phyloP scores from a whole-genome alignment of 2,888 invertebrate genomes.

The Resseliella maxima region DNA sequence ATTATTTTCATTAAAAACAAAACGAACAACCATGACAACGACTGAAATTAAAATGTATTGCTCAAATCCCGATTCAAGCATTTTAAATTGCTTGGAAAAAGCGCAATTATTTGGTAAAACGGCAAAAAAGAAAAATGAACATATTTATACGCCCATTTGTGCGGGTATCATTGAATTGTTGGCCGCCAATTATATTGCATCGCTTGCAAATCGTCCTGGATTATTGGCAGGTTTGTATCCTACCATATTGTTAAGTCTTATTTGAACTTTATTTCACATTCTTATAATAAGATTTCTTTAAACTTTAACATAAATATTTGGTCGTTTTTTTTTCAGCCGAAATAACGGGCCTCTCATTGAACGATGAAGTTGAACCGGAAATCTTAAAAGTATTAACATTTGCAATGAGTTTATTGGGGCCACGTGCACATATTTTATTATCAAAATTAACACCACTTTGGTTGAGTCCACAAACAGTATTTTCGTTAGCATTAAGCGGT shows the following conservation, averaged over 20 bases:
- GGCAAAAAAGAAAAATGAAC: conserved; percentile 67
- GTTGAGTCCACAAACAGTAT: conserved; percentile 69
- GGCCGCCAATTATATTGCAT: conserved; percentile 71
- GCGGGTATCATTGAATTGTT: conserved; percentile 69
- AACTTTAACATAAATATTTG: too few relatives aligned
- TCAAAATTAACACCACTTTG: conserved; percentile 69
- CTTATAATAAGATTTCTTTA: too few relatives aligned
- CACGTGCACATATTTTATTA: conserved; percentile 69
- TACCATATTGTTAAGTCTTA: too few relatives aligned
- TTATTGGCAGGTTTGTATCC: too few relatives aligned
- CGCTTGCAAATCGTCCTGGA: conserved; percentile 69
- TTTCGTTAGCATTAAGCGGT: conserved; percentile 70
- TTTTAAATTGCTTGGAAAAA: conserved; percentile 68
- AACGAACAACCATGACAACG: conserved; percentile 68
- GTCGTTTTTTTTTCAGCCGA: too few relatives aligned
- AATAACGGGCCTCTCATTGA: conserved; percentile 64
- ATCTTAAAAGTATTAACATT: conserved; percentile 67
- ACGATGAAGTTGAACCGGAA: conserved; percentile 68
- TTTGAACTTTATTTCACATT: too few relatives aligned
- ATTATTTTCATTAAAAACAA: conserved; percentile 68
- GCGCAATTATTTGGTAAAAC: conserved; percentile 67
- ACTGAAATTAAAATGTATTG: conserved; percentile 68
- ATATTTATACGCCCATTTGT: conserved; percentile 68
- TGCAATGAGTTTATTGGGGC: conserved; percentile 69
- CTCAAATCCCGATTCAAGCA: conserved; percentile 66